Conservation (phyloP, 2,113 vertebrate genomes). For the Corythaeola cristata region DNA sequence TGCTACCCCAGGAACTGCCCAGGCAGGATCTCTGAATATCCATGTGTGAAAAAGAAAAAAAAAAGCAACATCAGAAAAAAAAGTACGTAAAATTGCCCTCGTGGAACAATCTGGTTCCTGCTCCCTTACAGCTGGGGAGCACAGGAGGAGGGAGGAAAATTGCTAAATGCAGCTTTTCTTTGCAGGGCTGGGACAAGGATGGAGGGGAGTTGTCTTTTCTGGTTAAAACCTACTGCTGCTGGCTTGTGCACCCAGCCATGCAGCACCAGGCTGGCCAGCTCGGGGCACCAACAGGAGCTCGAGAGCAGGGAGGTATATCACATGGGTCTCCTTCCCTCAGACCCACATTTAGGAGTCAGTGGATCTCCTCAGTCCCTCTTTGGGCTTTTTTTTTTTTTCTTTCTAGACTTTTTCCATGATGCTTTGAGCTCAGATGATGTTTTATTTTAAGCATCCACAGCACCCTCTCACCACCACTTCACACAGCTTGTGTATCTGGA, state of each 20-base stretch:
- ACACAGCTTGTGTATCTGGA: too few relatives aligned
- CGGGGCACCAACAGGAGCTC: not conserved
- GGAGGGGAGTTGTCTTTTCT: not conserved
- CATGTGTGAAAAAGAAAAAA: not conserved
- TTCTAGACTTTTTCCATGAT: not conserved
- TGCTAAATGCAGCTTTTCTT: not conserved
- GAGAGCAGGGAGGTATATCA: too few relatives aligned
- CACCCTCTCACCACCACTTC: not conserved
- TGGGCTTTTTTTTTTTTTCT: not conserved
- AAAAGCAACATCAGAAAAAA: not conserved
- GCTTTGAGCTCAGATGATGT: not conserved
- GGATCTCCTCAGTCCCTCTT: not conserved
- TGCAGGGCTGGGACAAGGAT: not conserved
- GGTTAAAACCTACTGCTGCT: not conserved
- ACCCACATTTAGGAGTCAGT: not conserved
- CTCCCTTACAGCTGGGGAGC: not conserved
- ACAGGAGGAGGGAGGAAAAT: not conserved
- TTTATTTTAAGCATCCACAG: not conserved
- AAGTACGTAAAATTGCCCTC: not conserved
- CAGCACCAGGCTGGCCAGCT: rapidly evolving
- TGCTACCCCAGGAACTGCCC: not conserved
- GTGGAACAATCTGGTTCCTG: not conserved
- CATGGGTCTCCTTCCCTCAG: not conserved
- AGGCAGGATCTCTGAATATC: not conserved
- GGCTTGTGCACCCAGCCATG: rapidly evolving